These are phyloP conservation scores for Protobothrops mucrosquamatus DNA, from an alignment of 2,113 vertebrate species.

Conservation along the genomic window DNA sequence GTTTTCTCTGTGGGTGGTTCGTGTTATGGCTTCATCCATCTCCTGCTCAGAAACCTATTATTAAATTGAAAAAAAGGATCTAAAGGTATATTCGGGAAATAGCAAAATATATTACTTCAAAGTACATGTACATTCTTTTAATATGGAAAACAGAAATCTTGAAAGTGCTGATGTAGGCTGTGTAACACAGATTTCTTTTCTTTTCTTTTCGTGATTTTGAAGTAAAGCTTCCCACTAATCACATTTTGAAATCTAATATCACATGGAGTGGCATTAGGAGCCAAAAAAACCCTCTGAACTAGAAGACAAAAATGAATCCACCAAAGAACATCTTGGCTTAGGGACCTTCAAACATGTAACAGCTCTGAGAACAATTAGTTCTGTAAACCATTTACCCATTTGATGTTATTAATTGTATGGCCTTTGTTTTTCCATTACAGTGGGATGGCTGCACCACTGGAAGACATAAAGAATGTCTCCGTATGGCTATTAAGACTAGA, in stretches of 20 bases:
- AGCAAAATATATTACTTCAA: slow-evolving; percentile 8
- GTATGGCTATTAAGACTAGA: background rate
- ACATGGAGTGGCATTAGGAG: background rate
- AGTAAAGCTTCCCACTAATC: background rate
- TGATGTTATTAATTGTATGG: background rate
- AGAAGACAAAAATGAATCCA: background rate
- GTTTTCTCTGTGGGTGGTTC: slow-evolving; percentile 84
- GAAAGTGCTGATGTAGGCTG: background rate
- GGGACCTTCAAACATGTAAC: background rate
- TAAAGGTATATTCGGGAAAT: slow-evolving; percentile 10
- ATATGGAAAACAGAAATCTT: background rate
- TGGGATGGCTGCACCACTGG: background rate
- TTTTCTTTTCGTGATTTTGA: background rate
- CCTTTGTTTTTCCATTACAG: background rate
- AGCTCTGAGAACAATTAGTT: background rate
- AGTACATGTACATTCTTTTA: background rate
- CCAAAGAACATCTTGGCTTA: background rate
- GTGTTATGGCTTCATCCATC: slow-evolving; percentile 91
- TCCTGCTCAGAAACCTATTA: slow-evolving; percentile 92
- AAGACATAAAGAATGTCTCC: background rate
- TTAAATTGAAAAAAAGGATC: slow-evolving; percentile 38
- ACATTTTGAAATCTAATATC: background rate
- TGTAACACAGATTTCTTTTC: background rate
- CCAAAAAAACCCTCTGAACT: background rate
- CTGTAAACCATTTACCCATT: background rate